These are phyloP conservation scores for Actenoides lindsayi DNA, from an alignment of 2,113 vertebrate genomes.

Conservation along the genomic window DNA sequence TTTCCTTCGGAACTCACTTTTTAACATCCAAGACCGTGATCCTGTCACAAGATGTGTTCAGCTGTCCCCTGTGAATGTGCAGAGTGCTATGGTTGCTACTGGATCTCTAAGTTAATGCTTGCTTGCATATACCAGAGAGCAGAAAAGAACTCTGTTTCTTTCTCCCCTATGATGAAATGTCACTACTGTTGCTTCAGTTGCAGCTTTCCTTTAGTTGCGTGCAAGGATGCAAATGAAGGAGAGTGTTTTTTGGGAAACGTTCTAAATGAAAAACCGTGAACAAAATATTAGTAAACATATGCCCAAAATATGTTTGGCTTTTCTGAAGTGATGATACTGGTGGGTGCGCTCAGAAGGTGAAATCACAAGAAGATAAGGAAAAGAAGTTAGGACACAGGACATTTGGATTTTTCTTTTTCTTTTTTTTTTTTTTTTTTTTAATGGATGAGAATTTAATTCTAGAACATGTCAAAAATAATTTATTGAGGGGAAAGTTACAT, in stretches of 20 bases:
- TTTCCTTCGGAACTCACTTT: not conserved
- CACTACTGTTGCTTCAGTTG: not conserved
- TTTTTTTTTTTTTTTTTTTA: not conserved
- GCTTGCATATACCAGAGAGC: not conserved
- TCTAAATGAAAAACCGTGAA: not conserved
- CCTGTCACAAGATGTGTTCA: not conserved
- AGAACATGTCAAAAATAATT: not conserved
- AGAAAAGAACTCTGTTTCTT: not conserved
- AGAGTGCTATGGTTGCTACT: not conserved
- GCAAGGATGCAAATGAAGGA: not conserved
- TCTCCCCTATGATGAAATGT: not conserved
- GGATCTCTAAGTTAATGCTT: not conserved
- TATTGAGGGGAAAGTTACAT: not conserved
- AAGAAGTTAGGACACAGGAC: not conserved
- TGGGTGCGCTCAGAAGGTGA: not conserved
- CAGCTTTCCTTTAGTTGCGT: not conserved
- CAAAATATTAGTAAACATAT: not conserved
- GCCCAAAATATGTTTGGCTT: not conserved
- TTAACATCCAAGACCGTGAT: not conserved
- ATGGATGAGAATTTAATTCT: not conserved
- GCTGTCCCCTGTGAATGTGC: not conserved
- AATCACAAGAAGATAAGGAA: not conserved
- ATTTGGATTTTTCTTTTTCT: not conserved
- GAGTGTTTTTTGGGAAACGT: not conserved
- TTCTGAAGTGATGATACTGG: not conserved